Conservation (phyloP, 2,797 vertebrate species). For the Potorous gilbertii region DNA sequence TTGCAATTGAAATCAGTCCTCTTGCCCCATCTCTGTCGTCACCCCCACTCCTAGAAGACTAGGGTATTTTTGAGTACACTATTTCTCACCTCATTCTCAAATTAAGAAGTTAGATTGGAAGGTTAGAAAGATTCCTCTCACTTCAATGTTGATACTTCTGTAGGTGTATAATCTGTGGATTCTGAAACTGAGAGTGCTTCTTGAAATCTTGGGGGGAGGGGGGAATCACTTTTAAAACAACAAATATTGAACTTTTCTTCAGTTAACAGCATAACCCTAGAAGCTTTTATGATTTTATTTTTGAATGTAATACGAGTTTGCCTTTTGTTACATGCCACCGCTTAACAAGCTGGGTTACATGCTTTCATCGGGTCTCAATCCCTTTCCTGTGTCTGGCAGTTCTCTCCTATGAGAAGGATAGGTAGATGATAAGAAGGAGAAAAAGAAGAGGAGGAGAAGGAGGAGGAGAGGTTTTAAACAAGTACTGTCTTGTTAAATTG, state of each 20-base stretch:
- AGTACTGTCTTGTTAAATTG: not conserved
- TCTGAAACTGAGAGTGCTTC: not conserved
- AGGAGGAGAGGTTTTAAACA: not conserved
- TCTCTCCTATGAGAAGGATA: not conserved
- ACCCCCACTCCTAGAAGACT: not conserved
- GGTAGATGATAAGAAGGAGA: not conserved
- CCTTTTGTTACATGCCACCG: slow-evolving; percentile 6
- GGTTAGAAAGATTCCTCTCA: not conserved
- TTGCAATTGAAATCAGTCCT: slow-evolving; percentile 60
- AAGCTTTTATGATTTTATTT: not conserved
- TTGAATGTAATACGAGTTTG: not conserved
- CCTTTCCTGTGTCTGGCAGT: not conserved
- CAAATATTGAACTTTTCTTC: slow-evolving; percentile 54
- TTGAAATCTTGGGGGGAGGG: slow-evolving; percentile 12
- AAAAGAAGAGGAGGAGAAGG: not conserved
- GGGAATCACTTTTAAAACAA: slow-evolving; percentile 32
- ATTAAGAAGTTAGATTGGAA: slow-evolving; percentile 48
- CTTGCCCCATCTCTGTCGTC: slow-evolving; percentile 57
- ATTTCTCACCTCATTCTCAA: not conserved
- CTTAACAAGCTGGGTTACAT: not conserved
- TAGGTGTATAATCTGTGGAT: slow-evolving; percentile 41
- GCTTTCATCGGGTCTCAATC: slow-evolving; percentile 12
- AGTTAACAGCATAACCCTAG: slow-evolving; percentile 23
- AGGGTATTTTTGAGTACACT: not conserved
- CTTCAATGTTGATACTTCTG: not conserved